These are phyloP conservation scores for Platygyra sinensis DNA, from an alignment of 64 coral and sea anemone genomes.

Conservation along the genomic window DNA sequence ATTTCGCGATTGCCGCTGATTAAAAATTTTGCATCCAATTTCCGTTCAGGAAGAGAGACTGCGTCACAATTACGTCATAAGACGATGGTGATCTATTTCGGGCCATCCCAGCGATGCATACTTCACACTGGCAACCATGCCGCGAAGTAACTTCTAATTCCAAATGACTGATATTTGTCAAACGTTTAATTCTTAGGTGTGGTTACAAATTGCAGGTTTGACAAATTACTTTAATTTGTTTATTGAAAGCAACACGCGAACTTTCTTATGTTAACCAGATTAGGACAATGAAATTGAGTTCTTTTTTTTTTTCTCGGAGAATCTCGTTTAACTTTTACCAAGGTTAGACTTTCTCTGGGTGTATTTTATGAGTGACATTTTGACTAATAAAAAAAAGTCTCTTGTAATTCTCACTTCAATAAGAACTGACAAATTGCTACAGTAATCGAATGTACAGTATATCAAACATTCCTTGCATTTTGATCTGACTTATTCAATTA, in stretches of 20 bases:
- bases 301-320: neutral
- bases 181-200: neutral
- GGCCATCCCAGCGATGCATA: neutral
- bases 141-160: neutral
- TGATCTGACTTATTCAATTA: neutral
- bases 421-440: too few relatives aligned
- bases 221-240: conserved; percentile 17
- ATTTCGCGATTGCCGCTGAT: neutral
- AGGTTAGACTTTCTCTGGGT: too few relatives aligned
- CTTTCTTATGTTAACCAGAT: neutral
- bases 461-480: neutral
- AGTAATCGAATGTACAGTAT: too few relatives aligned
- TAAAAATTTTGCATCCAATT: neutral
- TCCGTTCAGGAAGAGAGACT: conserved; percentile 19
- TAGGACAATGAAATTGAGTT: neutral
- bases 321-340: neutral
- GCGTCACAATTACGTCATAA: conserved; percentile 14
- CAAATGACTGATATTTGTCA: conserved; percentile 6
- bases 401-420: too few relatives aligned
- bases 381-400: too few relatives aligned
- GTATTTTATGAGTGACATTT: too few relatives aligned
- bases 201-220: neutral
- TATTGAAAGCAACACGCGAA: conserved; percentile 13
- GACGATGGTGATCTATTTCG: neutral
- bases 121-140: neutral